Base-by-base conservation (phyloP, 2,888 invertebrate species). In the Aphelenchoides bicaudatus region DNA sequence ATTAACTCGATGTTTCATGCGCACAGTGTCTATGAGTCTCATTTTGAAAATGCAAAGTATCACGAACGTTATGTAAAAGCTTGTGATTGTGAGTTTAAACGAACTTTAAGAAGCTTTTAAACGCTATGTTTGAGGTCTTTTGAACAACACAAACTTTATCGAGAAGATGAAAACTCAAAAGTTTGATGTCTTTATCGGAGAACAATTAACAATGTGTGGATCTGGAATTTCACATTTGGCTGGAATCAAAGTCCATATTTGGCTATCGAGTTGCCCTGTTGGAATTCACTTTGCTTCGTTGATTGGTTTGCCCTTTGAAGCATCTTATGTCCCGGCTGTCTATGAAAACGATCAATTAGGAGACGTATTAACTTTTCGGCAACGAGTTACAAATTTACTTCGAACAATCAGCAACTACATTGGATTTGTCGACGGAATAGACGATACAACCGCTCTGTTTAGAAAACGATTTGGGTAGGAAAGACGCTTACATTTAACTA, bases 171-270 rank as follows among this genome's bases (percentile, higher is more conserved):
- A 5, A 3, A 25, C 50, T 10, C 38, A 64, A n/a, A 61, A 60
- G 21, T 61, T 55, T 30, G 61, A 61, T 19, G 39, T 61, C n/a
- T 28, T 58, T 28, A 23, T 61, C 34, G 48, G 46, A 6, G 61
- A 64, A 23, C 63, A 64, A 27, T 34, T 64, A 0, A 61, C 43
- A 6, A 3, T 64, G 27, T 64, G 61, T 13, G 58, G 61, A 3
- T 30, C 48, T 3, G 63, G 63, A 16, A 30, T 71, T 38, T 61
- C 62, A 6, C 63, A 68, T 25, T 25, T 62, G 27, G 38, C 67
- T 16, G 63, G 59, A 5, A 71, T 71, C 25, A 66, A 62, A 51
- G 63, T 60, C n/a, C 56, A 67, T n/a, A 66, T 71, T 23, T 71
- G 70, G 70, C 47, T 68, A 25, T 65, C 71, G 6, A 71, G 66